These are phyloP conservation scores for Phrynocephalus vlangalii DNA, from an alignment of 2,797 vertebrate species.

Conservation along the genomic window DNA sequence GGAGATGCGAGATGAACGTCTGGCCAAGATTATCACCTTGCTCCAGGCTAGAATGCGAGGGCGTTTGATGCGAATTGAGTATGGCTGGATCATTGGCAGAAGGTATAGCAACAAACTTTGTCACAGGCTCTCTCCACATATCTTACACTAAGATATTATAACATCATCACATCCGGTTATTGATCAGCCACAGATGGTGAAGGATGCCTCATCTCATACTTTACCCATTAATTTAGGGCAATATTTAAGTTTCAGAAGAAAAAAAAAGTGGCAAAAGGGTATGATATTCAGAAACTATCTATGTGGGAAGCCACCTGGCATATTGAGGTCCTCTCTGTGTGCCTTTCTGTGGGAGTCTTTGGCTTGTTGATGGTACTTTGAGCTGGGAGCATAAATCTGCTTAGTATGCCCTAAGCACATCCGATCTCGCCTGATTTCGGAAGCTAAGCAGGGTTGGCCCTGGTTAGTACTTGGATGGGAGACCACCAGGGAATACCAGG, in stretches of 20 bases:
- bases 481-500: too few species aligned
- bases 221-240: background rate
- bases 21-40: conserved; percentile 90
- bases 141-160: background rate
- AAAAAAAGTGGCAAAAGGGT: background rate
- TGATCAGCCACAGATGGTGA: background rate
- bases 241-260: background rate
- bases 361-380: background rate
- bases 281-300: background rate
- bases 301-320: background rate
- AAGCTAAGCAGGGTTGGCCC: too few species aligned
- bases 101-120: conserved; percentile 72
- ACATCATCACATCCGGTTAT: background rate
- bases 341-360: background rate
- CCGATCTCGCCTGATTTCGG: too few species aligned
- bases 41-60: conserved; percentile 89
- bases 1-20: conserved; percentile 89
- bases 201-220: background rate
- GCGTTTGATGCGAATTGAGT: conserved; percentile 87
- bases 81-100: conserved; percentile 83
- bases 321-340: background rate
- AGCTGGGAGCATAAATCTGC: background rate
- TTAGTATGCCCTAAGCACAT: background rate
- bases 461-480: too few species aligned
- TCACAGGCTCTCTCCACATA: background rate